Evolutionary conservation across 2,797 vertebrate species (phyloP).

Genomic region (Okamejei kenojei): DNA sequence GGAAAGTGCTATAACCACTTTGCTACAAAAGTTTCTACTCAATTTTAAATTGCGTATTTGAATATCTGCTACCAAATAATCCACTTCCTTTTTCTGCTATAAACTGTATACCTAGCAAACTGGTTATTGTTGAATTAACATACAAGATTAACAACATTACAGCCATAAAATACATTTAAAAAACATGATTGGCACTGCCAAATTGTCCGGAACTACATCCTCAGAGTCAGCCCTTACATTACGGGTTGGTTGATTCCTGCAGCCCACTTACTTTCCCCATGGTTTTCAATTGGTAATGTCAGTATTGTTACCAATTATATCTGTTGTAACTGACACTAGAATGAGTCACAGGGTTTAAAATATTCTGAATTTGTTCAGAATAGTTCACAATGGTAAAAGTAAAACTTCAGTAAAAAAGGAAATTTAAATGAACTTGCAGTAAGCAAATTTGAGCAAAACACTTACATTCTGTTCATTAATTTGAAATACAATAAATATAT

Average conservation of each 20-base stretch:
- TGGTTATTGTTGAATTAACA: not conserved
- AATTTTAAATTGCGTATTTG: not conserved
- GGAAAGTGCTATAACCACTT: not conserved
- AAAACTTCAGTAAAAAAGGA: not conserved
- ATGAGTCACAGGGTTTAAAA: not conserved
- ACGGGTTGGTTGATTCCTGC: not conserved
- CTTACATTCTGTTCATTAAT: not conserved
- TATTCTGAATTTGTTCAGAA: not conserved
- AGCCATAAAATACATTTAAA: not conserved
- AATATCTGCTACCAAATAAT: not conserved
- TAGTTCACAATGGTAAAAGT: not conserved
- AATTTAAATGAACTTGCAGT: not conserved
- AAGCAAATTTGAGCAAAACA: not conserved
- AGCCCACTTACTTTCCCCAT: not conserved
- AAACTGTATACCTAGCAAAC: too few relatives aligned
- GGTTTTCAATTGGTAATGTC: not conserved
- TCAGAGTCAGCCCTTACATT: not conserved
- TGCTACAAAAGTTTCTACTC: not conserved
- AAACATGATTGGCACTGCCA: not conserved
- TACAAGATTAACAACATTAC: not conserved
- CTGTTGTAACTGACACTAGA: not conserved
- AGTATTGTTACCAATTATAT: not conserved
- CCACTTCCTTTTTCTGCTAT: not conserved
- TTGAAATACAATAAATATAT: not conserved
- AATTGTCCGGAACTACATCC: not conserved